These are phyloP conservation scores for Myotis pilosus DNA, from an alignment of 2,797 vertebrate species.

Conservation along the genomic window DNA sequence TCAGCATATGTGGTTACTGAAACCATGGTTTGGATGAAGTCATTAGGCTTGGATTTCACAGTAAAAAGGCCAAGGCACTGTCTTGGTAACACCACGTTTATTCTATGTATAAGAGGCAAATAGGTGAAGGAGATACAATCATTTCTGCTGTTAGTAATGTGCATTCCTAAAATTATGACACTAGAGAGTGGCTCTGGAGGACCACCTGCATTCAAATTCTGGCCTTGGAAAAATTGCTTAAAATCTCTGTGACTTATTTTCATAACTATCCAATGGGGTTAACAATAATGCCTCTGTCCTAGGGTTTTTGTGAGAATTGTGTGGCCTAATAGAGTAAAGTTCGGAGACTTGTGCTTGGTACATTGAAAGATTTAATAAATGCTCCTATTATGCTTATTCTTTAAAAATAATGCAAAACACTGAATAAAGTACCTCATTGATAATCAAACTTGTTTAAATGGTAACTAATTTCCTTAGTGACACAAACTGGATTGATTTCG, in stretches of 20 bases:
- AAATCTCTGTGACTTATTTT: slow-evolving; percentile 3
- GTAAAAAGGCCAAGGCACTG: slow-evolving; percentile 59
- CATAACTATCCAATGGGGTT: not conserved
- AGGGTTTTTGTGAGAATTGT: not conserved
- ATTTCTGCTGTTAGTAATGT: not conserved
- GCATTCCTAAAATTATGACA: not conserved
- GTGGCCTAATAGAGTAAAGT: not conserved
- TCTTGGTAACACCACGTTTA: slow-evolving; percentile 54
- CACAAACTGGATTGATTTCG: not conserved
- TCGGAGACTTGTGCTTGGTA: not conserved
- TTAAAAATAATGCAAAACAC: not conserved
- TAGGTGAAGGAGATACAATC: not conserved
- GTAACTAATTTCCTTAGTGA: not conserved
- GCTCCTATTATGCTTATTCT: not conserved
- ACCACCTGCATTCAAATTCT: not conserved
- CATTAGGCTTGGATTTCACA: slow-evolving; percentile 59
- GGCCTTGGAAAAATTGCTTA: not conserved
- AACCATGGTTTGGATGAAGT: slow-evolving; percentile 67
- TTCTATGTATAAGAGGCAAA: slow-evolving; percentile 32
- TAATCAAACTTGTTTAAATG: not conserved
- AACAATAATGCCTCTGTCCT: not conserved
- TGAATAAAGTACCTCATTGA: not conserved
- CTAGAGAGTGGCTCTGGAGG: not conserved
- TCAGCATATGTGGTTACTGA: slow-evolving; percentile 65
- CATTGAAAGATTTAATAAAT: slow-evolving; percentile 6